These are phyloP conservation scores for Hippopotamyrus pictus DNA, from an alignment of 2,797 vertebrate species.

Conservation along the genomic window DNA sequence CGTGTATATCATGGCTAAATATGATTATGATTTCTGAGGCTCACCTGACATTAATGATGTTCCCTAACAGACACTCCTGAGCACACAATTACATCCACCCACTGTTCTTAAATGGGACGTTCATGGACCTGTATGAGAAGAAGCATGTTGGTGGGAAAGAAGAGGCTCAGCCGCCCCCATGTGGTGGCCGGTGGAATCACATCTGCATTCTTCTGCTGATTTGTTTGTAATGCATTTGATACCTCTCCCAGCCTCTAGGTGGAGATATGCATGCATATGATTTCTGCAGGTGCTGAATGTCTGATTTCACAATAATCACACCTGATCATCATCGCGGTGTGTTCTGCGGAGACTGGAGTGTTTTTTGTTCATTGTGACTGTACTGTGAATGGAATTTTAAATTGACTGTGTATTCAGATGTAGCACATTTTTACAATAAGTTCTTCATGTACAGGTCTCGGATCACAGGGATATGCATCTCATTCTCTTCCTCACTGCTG, in stretches of 20 bases:
- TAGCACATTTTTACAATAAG: background rate
- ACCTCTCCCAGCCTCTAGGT: background rate
- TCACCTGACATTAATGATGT: background rate
- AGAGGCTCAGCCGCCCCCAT: background rate
- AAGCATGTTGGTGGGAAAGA: background rate
- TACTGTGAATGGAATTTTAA: background rate
- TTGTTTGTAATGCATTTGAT: background rate
- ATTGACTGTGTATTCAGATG: background rate
- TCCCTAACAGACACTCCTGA: background rate
- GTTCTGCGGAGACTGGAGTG: background rate
- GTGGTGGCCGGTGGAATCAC: background rate
- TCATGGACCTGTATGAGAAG: background rate
- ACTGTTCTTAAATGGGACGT: background rate
- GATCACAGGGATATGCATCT: background rate
- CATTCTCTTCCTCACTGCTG: background rate
- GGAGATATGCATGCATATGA: background rate
- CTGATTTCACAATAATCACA: background rate
- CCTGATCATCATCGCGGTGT: background rate
- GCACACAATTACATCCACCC: background rate
- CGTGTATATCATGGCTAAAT: background rate
- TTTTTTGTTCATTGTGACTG: background rate
- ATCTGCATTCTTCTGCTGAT: background rate
- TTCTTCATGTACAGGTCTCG: background rate
- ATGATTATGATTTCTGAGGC: background rate
- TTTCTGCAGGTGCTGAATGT: background rate